Percentiles rank a stretch among this genome's conserved stretches.
Conservation (phyloP, 2,113 vertebrate genomes). For the Pipra filicauda region DNA sequence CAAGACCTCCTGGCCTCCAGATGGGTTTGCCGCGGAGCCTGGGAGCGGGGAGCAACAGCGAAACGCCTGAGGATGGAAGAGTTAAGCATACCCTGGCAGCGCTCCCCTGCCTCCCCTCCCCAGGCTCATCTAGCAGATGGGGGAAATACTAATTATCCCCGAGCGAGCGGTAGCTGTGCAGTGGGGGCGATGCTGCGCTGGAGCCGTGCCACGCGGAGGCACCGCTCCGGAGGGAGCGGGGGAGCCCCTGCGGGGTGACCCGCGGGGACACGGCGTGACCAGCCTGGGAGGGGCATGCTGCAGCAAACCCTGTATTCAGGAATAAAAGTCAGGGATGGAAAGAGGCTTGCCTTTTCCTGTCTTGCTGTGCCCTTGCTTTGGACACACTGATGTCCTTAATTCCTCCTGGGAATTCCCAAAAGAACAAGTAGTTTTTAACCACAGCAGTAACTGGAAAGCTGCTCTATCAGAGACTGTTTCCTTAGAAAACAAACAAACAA, state of each 20-base stretch:
- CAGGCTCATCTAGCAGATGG: constrained; percentile 53
- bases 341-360: neutral
- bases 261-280: rapidly evolving
- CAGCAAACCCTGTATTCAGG: rapidly evolving
- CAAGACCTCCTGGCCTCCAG: neutral
- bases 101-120: neutral
- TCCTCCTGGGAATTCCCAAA: neutral
- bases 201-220: neutral
- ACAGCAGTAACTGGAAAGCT: neutral
- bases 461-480: neutral
- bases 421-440: neutral
- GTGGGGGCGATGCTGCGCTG: constrained; percentile 4
- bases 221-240: rapidly evolving
- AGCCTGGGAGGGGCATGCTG: neutral
- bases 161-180: neutral
- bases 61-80: neutral
- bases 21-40: neutral
- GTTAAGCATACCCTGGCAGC: constrained; percentile 47
- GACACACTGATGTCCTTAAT: neutral
- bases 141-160: constrained; percentile 52
- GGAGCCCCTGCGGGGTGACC: rapidly evolving
- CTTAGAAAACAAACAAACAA: neutral
- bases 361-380: neutral
- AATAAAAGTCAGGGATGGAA: neutral
- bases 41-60: neutral